Evolutionary conservation across 30 jellyfish, hydroid and myxozoan genomes (phyloP).

Genomic region (Cassiopea andromeda): DNA sequence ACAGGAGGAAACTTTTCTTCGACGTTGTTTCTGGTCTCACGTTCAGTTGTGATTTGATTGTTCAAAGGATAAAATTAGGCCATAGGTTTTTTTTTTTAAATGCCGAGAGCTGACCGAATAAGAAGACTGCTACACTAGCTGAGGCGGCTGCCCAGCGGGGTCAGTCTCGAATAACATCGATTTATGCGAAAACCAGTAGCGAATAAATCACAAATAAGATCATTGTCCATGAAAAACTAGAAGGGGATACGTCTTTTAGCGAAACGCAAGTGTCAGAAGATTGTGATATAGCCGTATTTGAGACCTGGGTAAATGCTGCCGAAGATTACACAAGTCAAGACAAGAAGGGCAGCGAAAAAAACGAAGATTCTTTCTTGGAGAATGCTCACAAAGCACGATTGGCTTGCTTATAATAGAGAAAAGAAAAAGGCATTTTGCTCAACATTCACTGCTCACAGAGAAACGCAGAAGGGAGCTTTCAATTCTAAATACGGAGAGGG

Average conservation of each 20-base stretch:
- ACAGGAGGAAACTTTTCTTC: background rate
- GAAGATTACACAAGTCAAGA: conserved; percentile 34
- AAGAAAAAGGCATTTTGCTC: conserved; percentile 54
- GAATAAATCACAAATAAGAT: conserved; percentile 5
- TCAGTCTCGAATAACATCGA: conserved; percentile 30
- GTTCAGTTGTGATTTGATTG: conserved; percentile 11
- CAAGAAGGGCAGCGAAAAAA: conserved; percentile 37
- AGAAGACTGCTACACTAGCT: conserved; percentile 45
- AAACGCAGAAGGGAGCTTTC: conserved; percentile 47
- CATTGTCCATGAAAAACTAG: conserved; percentile 27
- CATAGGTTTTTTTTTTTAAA: conserved; percentile 14
- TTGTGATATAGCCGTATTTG: conserved; percentile 9
- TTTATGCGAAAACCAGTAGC: conserved; percentile 1
- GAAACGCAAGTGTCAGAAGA: conserved; percentile 14
- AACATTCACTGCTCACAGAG: conserved; percentile 39
- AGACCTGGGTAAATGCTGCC: conserved; percentile 65
- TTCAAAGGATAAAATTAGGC: conserved; percentile 14
- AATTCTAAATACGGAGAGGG: conserved; percentile 33
- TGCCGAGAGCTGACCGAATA: conserved; percentile 42
- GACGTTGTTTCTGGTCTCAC: too few species aligned
- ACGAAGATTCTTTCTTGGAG: conserved; percentile 44
- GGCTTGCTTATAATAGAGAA: conserved; percentile 62
- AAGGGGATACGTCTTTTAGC: conserved; percentile 30
- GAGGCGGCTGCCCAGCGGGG: conserved; percentile 54
- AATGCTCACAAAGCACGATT: conserved; percentile 41